Evolutionary conservation across 1,140 invertebrate species (phyloP), one percentile per base, ranked within the genome.

Genomic region (Rhopalosiphum maidis): DNA sequence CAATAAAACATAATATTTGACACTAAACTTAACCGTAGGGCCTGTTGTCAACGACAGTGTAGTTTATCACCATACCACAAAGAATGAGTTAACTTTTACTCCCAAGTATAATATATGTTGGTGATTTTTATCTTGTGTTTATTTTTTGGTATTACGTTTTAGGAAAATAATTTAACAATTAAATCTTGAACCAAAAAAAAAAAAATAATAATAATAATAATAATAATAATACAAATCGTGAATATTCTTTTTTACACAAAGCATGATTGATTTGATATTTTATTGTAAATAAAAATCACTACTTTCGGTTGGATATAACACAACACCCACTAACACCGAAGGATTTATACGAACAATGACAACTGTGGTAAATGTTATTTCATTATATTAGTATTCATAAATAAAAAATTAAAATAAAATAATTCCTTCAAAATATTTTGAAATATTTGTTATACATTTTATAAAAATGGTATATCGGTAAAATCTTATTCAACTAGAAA

Each of bases 1-100:
- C 30, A 77, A 77, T 77, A 77, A 77, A 77, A 77, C 60, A 77
- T 77, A n/a, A 77, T 77, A 77, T 77, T 77, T 77, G 60, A 77
- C 60, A 77, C 60, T 77, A 77, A 77, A 77, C 60, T 77, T 77
- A 77, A 35, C 60, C 60, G 60, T 77, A 77, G 60, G 60, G 30
- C 60, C n/a, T 77, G 60, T 77, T n/a, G 60, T 77, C 30, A n/a
- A 77, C 60, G 60, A n/a, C 30, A 77, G 30, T 6, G 30, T 77
- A 77, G 60, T 77, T 77, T 77, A 77, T 77, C n/a, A 35, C 60
- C 60, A 77, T 18, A n/a, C 15, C 5, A 77, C n/a, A 4, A n/a
- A 77, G 60, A 77, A 77, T 7, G 60, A 77, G 15, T 77, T n/a
- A n/a, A 77, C 60, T 77, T 77, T 77, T n/a, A 77, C n/a, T n/a